Base-by-base conservation (phyloP, 2,113 vertebrate species). In the Onychorhynchus coronatus region DNA sequence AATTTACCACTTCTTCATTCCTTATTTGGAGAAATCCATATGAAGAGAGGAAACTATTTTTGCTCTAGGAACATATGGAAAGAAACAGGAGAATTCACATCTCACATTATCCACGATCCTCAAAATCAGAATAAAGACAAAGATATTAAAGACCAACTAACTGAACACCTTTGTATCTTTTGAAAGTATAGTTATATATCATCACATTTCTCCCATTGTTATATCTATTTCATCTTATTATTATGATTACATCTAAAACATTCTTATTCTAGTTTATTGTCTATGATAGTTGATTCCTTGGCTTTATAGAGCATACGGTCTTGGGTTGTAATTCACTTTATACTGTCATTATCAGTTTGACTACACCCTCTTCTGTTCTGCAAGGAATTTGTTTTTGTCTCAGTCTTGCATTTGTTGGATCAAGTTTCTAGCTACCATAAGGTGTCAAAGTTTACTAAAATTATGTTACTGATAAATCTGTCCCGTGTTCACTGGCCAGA, bases 1-100 rank as follows among this genome's bases (percentile, higher is more conserved):
- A 97, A 97, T 97, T 97, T 97, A 94, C 94, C 92, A 84, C 79
- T 95, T 87, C 73, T 95, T 92, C 77, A 78, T 25, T 95, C 94
- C 94, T 92, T 94, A 91, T 93, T 89, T 95, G 96, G 87, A 94
- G 44, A 93, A 95, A 96, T 91, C 74, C 89, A 85, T 95, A 89
- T 62, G 96, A 95, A 95, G 74, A 94, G 56, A 88, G 70, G 66
- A 87, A 91, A 95, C 93, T 96, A 97, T 97, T 95, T 95, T 95
- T 94, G 96, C 62, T 85, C 28, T 72, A 91, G 71, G 81, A 95
- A 78, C 94, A 96, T 97, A 97, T 95, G 96, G 95, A 95, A 95
- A 88, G 91, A 91, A 97, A 96, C 49, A 73, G 77, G 66, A 93
- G 89, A 95, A 87, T 53, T 94, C 71, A 82, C 28, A 65, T 92